Evolutionary conservation across 1,140 invertebrate species (phyloP).

Genomic region (Ceratina japonica): DNA sequence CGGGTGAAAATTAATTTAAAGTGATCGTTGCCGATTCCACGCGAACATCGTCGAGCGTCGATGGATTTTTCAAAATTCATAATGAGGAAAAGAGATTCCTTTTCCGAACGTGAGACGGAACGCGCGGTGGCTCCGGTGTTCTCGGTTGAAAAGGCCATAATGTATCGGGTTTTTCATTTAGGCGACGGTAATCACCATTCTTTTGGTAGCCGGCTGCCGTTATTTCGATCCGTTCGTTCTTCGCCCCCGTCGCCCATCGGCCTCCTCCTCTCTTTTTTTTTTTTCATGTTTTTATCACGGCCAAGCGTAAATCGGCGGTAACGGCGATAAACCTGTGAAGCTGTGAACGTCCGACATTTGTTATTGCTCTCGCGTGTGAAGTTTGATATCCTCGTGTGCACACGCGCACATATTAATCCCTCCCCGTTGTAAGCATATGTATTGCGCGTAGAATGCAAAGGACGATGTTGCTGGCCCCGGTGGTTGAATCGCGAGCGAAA

Average conservation of each 20-base stretch:
- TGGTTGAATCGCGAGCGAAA: conserved; percentile 54
- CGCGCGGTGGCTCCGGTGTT: background rate
- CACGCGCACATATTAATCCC: conserved; percentile 56
- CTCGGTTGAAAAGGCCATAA: conserved; percentile 28
- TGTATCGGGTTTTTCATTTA: conserved; percentile 59
- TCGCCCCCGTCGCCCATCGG: background rate
- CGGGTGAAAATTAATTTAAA: no score
- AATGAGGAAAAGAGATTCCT: background rate
- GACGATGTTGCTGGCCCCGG: conserved; percentile 54
- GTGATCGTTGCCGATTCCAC: no score
- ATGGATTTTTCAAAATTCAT: background rate
- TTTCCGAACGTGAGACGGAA: conserved; percentile 4
- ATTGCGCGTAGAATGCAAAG: conserved; percentile 57
- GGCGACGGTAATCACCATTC: conserved; percentile 59
- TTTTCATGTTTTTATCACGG: conserved; percentile 48
- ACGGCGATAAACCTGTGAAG: conserved; percentile 65
- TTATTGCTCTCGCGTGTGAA: conserved; percentile 72
- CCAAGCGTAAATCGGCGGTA: conserved; percentile 62
- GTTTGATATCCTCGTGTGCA: conserved; percentile 70
- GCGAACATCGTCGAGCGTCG: background rate
- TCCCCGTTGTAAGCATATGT: conserved; percentile 50
- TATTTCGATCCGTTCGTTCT: conserved; percentile 35
- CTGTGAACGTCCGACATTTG: conserved; percentile 67
- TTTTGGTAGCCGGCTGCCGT: conserved; percentile 37
- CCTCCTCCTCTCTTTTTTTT: conserved; percentile 1